Evolutionary conservation across 1,140 invertebrate genomes (phyloP), one percentile per base, ranked within the genome.

Genomic region (Drosophila orena): DNA sequence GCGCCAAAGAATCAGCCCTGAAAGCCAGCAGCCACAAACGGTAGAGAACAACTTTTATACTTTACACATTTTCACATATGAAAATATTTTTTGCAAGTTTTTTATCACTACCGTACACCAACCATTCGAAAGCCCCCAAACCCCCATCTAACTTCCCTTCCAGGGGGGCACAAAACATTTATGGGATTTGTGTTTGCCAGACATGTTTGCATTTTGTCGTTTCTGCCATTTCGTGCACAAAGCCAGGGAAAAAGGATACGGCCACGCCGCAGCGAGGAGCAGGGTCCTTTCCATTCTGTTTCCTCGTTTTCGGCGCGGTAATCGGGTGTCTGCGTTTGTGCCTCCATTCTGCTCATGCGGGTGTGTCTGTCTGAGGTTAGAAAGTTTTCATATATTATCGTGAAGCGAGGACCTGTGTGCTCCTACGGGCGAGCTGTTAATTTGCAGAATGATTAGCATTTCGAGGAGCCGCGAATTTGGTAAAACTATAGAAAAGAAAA

Each of bases 51-150:
- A 88, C 75, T 89, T 89, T 88, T 83, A 72, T 79, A 88, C 75
- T 89, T 89, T 89, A 84, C 84, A 88, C 84, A 88, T 88, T 89
- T 89, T 72, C 83, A 83, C 83, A 89, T 88, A 89, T 88, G 83
- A 88, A 88, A 88, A 88, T 88, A 78, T 78, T 89, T 89, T 89
- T 89, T 86, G 75, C 75, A 81, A 86, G 83, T 86, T 86, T 85
- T 86, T 86, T 88, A 81, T 81, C 65, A 66, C 70, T 69, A 77
- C 38, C 61, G 49, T 65, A 44, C 30, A 22, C 44, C 56, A 8
- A 7, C 8, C 11, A 14, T 24, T 3, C 22, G 22, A 24, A 24
- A 24, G 22, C 43, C n/a, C 22, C 22, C 8, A 61, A 12, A 38
- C 8, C n/a, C n/a, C n/a, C 14, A 30, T 4, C 20, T 0, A 0